Conservation (phyloP, 2,888 invertebrate genomes). For the Colletes collaris region DNA sequence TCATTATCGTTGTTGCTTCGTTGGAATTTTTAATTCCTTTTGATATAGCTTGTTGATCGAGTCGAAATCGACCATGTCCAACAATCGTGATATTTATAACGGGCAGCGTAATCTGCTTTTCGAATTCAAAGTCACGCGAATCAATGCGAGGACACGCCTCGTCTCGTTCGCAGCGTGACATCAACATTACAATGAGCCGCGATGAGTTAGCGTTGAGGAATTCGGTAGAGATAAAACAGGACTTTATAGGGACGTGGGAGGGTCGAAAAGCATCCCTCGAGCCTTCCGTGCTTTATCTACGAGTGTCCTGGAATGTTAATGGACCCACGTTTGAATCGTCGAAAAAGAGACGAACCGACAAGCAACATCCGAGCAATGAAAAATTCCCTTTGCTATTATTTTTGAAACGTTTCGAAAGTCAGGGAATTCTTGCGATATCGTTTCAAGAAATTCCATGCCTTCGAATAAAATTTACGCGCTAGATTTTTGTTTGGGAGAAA, state of each 20-base stretch:
- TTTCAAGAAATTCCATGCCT: too few relatives aligned
- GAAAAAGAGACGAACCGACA: background rate
- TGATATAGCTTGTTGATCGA: too few relatives aligned
- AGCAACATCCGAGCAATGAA: too few relatives aligned
- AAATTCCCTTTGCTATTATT: too few relatives aligned
- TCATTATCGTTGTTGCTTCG: background rate
- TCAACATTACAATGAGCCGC: conserved; percentile 59
- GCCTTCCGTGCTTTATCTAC: conserved; percentile 45
- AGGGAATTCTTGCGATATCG: too few relatives aligned
- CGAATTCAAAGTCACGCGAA: conserved; percentile 43
- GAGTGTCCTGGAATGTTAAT: conserved; percentile 31
- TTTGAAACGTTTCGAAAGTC: too few relatives aligned
- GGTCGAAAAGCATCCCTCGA: conserved; percentile 18
- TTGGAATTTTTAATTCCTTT: background rate
- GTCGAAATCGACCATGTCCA: too few relatives aligned
- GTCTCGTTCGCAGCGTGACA: conserved; percentile 53
- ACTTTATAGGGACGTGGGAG: background rate
- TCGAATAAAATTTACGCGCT: too few relatives aligned
- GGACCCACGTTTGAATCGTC: background rate
- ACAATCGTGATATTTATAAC: too few relatives aligned
- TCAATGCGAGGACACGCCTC: conserved; percentile 47
- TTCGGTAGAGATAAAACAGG: conserved; percentile 54
- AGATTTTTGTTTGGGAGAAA: background rate
- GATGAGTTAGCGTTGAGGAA: conserved; percentile 69
- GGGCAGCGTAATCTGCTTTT: background rate